These are phyloP conservation scores for Phyllotreta cruciferae DNA, from an alignment of 2,888 invertebrate species.

Conservation along the genomic window DNA sequence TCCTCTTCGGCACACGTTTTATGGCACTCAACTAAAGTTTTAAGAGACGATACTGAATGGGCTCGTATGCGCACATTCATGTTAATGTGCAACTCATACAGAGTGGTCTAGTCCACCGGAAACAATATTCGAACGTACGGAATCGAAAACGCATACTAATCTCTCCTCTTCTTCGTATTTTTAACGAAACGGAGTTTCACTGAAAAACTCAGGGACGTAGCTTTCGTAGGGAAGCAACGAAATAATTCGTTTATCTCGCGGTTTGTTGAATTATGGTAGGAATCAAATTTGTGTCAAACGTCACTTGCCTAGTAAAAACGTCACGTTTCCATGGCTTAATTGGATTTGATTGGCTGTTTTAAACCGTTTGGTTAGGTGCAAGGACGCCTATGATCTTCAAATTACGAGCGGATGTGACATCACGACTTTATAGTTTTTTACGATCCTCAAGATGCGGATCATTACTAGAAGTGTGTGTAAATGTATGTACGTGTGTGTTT, in stretches of 20 bases:
- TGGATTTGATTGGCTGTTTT: too few species aligned
- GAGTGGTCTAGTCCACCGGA: slow-evolving; percentile 15
- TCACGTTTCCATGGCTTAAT: too few species aligned
- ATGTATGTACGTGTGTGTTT: slow-evolving; percentile 10
- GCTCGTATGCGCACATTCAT: neutral
- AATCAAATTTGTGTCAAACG: too few species aligned
- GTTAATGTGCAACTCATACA: neutral
- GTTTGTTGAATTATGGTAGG: too few species aligned
- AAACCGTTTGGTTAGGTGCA: too few species aligned
- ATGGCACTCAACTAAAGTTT: neutral
- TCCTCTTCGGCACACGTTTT: slow-evolving; percentile 1
- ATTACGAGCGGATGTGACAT: slow-evolving; percentile 50
- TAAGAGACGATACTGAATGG: slow-evolving; percentile 2
- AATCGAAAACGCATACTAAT: slow-evolving; percentile 6
- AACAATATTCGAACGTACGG: slow-evolving; percentile 15
- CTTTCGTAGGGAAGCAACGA: too few species aligned
- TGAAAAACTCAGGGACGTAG: slow-evolving; percentile 4
- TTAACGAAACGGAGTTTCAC: slow-evolving; percentile 1
- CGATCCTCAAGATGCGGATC: slow-evolving; percentile 27
- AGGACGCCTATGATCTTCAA: slow-evolving; percentile 16
- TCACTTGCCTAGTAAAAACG: too few species aligned
- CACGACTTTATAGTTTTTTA: slow-evolving; percentile 38
- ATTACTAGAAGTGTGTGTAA: slow-evolving; percentile 27
- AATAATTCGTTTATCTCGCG: too few species aligned
- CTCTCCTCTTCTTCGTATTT: slow-evolving; percentile 5